These are phyloP conservation scores for Phacellophora camtschatica DNA, from an alignment of 30 jellyfish, hydroid and myxozoan genomes.

Conservation along the genomic window DNA sequence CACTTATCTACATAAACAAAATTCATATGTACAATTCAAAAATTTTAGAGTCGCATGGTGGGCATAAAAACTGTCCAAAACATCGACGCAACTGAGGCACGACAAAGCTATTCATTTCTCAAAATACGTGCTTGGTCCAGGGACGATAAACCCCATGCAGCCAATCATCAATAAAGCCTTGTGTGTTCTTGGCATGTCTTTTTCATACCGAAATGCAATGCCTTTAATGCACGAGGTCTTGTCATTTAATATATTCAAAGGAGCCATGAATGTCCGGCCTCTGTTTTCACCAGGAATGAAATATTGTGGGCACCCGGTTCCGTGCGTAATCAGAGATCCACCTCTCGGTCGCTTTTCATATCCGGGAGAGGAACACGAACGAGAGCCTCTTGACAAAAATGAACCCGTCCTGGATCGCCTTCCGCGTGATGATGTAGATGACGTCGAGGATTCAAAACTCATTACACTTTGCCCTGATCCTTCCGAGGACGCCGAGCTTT, in stretches of 20 bases:
- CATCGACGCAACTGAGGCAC: no score
- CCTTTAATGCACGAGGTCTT: conserved; percentile 77
- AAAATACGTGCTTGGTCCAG: conserved; percentile 75
- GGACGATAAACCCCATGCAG: conserved; percentile 80
- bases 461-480: conserved; percentile 67
- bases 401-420: conserved; percentile 54
- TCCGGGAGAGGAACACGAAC: conserved; percentile 56
- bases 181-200: conserved; percentile 75
- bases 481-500: conserved; percentile 36
- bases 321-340: conserved; percentile 39
- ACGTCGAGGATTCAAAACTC: conserved; percentile 52
- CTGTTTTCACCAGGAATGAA: conserved; percentile 77
- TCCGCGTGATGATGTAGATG: conserved; percentile 36
- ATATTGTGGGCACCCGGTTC: conserved; percentile 74
- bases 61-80: no score
- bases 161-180: conserved; percentile 82
- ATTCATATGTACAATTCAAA: no score
- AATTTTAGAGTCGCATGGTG: no score
- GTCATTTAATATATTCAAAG: conserved; percentile 50
- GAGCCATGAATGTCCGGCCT: conserved; percentile 51
- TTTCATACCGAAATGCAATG: conserved; percentile 27
- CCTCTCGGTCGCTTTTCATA: conserved; percentile 46
- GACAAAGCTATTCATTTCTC: no score
- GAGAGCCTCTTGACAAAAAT: conserved; percentile 25
- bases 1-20: no score